Conservation (phyloP, 2,113 vertebrate species). For the Chrysemys picta region DNA sequence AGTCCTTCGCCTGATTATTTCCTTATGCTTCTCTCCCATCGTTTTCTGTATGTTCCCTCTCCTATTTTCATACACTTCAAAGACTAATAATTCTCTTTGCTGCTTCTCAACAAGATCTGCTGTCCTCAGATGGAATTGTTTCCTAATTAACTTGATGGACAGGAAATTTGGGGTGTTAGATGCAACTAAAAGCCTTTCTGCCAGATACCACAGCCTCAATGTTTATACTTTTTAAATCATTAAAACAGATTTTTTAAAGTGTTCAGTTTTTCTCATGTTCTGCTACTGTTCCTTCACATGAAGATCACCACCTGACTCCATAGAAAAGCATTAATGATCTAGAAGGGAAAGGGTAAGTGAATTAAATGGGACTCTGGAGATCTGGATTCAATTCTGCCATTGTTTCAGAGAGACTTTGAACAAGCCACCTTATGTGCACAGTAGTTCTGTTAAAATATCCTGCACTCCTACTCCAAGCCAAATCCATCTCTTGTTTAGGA, state of each 20-base stretch:
- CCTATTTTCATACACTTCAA: neutral
- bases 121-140: neutral
- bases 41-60: neutral
- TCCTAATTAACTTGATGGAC: neutral
- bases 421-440: neutral
- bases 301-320: neutral
- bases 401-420: neutral
- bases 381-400: neutral
- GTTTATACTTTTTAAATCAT: neutral
- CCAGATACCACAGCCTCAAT: neutral
- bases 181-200: neutral
- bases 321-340: neutral
- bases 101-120: neutral
- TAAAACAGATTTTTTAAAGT: neutral
- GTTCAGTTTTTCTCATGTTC: neutral
- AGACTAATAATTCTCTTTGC: neutral
- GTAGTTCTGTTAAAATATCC: neutral
- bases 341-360: neutral
- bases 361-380: neutral
- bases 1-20: neutral
- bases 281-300: neutral
- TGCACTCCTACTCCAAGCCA: neutral
- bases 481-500: neutral
- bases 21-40: accelerated
- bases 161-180: neutral